Base-by-base conservation (phyloP, 2,888 invertebrate species). In the Leptopilina syphax region DNA sequence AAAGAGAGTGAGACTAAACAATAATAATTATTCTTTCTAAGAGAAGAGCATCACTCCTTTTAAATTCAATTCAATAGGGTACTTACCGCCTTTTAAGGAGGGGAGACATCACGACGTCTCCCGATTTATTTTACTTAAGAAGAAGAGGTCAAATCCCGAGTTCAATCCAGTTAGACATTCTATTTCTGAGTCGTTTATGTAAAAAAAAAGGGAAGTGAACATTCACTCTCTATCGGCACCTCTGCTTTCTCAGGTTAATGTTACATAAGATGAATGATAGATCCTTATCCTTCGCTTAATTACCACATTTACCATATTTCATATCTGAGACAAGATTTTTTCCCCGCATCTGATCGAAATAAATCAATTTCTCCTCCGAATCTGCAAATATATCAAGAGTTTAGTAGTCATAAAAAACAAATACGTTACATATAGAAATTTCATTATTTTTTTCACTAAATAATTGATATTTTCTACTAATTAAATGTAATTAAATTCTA, bases 161-260 rank as follows among this genome's bases (percentile, higher is more conserved):
- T 73, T 73, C 73, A 73, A 57, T 57, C 57, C 57, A 54, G 34
- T 73, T 57, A 73, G n/a, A n/a, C n/a, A 73, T 57, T 57, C 73
- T 73, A 73, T 73, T 73, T 73, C 73, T 73, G 73, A n/a, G 27
- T 34, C 57, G 54, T 57, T 73, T 34, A 63, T 24, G 24, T 24
- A 41, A 24, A 50, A 24, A 1, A 67, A 67, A 67, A 47, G 63
- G 50, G 50, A 63, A 34, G 54, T 50, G 12, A 57, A 73, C 54
- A 57, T 73, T 70, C 70, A 41, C 41, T 57, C 73, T 73, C 27
- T 70, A 60, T 73, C 73, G 73, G 54, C 34, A 57, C 73, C 57
- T 54, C 73, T 57, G 54, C 73, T 73, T 73, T 73, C 73, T 73
- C 73, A 73, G 73, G 73, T 73, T 34, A 57, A 73, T 57, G 34